Base-by-base conservation (phyloP, 2,888 invertebrate genomes). In the Stenodema calcarata region DNA sequence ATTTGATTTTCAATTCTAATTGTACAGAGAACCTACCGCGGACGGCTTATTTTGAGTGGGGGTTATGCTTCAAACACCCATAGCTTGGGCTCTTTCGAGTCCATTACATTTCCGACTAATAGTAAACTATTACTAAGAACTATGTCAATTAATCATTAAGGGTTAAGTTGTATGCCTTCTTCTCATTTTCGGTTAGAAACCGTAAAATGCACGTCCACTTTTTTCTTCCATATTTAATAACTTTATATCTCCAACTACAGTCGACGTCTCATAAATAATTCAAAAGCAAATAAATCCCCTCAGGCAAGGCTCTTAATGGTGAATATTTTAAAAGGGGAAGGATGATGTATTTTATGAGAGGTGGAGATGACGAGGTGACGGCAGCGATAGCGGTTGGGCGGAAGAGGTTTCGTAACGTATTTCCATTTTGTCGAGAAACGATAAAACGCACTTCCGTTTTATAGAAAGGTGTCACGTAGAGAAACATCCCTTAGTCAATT, bases 221-320 rank as follows among this genome's bases (percentile, higher is more conserved):
- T 73, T 35, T 73, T 73, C 9, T 41, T 73, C 73, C 35, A 30
- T 11, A 73, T 73, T 73, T 73, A 35, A 73, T 73, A 73, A 73
- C 35, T 35, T 73, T 73, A 73, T 73, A 73, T 73, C n/a, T 35
- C 73, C 16, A 73, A 41, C 41, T 35, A 73, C 35, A 73, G 73
- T 18, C 35, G 73, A 73, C 73, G 18, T 12, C 73, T 73, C 73
- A 73, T 73, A 73, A 73, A 73, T 73, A 35, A 73, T 73, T 73
- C 73, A 78, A 14, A 42, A 78, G 78, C 44, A 78, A 44, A 78
- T 78, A 78, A 78, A 78, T 78, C 78, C 44, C 73, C 35, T 23
- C 27, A 14, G 44, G 78, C 44, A 78, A 78, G 41, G 44, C 44
- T 78, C 78, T 78, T 78, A 78, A 78, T 78, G 78, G 78, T 44